Conservation (phyloP, 1,140 invertebrate species). For the Ctenoplectra terminalis region DNA sequence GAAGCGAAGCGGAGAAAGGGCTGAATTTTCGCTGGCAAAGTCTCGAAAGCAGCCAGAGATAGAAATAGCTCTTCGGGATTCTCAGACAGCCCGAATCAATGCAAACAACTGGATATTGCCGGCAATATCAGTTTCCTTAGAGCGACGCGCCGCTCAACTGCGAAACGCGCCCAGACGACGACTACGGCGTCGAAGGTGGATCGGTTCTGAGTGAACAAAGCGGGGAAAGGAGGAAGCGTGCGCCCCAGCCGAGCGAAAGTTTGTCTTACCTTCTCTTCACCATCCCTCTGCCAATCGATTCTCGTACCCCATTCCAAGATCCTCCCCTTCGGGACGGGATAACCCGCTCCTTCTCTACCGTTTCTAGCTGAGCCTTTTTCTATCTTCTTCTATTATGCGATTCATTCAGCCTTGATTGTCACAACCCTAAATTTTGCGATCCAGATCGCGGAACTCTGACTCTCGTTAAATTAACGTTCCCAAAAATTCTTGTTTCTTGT, state of each 20-base stretch:
- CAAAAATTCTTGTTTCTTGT: too few species aligned
- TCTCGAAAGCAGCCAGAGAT: conserved; percentile 34
- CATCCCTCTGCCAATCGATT: conserved; percentile 10
- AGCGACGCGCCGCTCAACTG: conserved; percentile 76
- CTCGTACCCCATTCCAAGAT: background rate
- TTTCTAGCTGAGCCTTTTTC: conserved; percentile 8
- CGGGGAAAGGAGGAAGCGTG: conserved; percentile 48
- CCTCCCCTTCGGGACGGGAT: too few species aligned
- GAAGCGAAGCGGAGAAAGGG: background rate
- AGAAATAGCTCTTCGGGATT: conserved; percentile 76
- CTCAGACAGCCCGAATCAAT: conserved; percentile 79
- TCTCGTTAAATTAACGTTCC: background rate
- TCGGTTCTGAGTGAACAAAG: conserved; percentile 38
- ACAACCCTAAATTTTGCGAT: background rate
- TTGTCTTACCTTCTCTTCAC: conserved; percentile 68
- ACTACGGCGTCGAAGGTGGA: conserved; percentile 55
- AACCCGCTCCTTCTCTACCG: conserved; percentile 5
- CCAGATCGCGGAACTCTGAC: too few species aligned
- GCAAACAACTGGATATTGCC: conserved; percentile 80
- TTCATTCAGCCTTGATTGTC: conserved; percentile 74
- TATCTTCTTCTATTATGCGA: conserved; percentile 61
- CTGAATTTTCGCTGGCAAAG: conserved; percentile 54
- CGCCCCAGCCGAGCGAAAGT: conserved; percentile 70
- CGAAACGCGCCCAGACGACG: conserved; percentile 72
- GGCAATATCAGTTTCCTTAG: conserved; percentile 79